Evolutionary conservation across 1,140 invertebrate species (phyloP).

Genomic region (Proales similis): DNA sequence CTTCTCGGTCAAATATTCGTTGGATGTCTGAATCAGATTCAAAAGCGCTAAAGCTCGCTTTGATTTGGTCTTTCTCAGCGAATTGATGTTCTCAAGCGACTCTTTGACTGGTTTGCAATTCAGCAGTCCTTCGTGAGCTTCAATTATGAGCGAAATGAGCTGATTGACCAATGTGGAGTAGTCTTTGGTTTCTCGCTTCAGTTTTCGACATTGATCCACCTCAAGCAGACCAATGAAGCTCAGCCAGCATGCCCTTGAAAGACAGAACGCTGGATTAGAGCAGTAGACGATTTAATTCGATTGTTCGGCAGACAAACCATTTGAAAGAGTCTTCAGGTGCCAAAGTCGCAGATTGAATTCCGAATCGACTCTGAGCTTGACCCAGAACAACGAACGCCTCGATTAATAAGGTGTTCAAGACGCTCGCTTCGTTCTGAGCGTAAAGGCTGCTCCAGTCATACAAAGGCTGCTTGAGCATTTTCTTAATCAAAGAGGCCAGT

Average conservation of each 20-base stretch:
- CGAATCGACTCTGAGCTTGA: slow-evolving; percentile 1
- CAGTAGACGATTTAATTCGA: not conserved
- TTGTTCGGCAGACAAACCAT: not conserved
- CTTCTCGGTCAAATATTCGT: too few species aligned
- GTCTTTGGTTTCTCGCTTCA: not conserved
- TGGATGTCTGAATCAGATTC: too few species aligned
- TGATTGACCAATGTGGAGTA: slow-evolving; percentile 12
- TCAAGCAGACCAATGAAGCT: slow-evolving; percentile 12
- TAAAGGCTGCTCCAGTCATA: too few species aligned
- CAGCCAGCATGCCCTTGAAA: slow-evolving; percentile 22
- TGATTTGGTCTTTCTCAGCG: too few species aligned
- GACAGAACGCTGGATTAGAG: not conserved
- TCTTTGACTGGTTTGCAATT: too few species aligned
- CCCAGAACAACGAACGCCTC: slow-evolving; percentile 26
- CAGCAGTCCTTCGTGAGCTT: too few species aligned
- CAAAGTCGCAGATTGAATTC: slow-evolving; percentile 2
- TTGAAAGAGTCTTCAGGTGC: slow-evolving; percentile 17
- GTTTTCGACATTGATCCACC: slow-evolving; percentile 5
- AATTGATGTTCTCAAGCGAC: too few species aligned
- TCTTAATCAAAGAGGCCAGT: too few species aligned
- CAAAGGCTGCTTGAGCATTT: too few species aligned
- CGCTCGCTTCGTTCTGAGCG: slow-evolving; percentile 6
- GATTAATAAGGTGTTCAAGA: slow-evolving; percentile 27
- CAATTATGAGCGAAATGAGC: slow-evolving; percentile 8
- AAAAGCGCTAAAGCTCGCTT: too few species aligned